phyloP scores from a whole-genome alignment of 2,113 vertebrate genomes.

The Euleptes europaea region DNA sequence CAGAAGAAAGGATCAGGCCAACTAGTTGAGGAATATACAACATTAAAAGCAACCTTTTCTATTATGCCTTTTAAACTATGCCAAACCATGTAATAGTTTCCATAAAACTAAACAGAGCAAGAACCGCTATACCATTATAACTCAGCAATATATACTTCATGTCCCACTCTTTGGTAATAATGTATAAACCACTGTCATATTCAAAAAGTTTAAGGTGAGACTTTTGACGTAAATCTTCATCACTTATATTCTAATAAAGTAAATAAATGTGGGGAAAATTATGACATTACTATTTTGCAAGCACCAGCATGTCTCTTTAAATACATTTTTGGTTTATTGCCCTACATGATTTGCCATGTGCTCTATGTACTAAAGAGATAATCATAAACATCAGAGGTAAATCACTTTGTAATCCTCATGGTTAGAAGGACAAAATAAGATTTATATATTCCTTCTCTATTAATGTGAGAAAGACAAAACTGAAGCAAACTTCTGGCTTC shows the following conservation, averaged over 20 bases:
- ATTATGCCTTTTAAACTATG: background rate
- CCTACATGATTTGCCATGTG: conserved; percentile 59
- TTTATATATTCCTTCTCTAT: conserved; percentile 48
- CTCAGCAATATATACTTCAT: background rate
- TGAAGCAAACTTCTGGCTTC: conserved; percentile 57
- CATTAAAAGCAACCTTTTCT: background rate
- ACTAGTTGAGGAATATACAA: background rate
- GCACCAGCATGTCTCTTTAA: conserved; percentile 39
- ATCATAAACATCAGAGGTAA: conserved; percentile 63
- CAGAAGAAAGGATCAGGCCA: background rate
- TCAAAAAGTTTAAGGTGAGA: too few species aligned
- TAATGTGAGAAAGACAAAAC: conserved; percentile 47
- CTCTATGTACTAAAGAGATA: conserved; percentile 59
- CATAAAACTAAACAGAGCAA: background rate
- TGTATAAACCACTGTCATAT: background rate
- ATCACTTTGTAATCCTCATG: conserved; percentile 60
- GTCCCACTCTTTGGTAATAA: too few species aligned
- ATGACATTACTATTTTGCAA: conserved; percentile 2
- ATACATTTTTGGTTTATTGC: conserved; percentile 62
- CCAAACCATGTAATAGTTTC: background rate
- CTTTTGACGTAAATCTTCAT: background rate
- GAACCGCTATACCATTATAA: background rate
- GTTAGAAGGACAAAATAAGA: conserved; percentile 38
- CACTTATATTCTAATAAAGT: conserved; percentile 36
- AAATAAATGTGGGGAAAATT: conserved; percentile 22